Base-by-base conservation (phyloP, 2,888 invertebrate species). In the Euphydryas editha region DNA sequence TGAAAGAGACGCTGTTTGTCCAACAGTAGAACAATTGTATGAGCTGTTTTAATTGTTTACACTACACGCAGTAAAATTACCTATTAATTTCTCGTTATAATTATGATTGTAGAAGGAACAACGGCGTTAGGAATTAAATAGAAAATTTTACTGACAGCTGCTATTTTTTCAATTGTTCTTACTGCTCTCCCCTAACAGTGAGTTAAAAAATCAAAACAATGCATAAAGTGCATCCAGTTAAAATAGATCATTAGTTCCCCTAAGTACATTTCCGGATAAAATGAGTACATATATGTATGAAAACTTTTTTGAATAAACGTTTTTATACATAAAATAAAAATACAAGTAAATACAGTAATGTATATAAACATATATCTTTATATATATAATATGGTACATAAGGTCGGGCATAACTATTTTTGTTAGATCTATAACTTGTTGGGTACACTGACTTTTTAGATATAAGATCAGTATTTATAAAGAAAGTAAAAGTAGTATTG, bases 131-230 rank as follows among this genome's bases (percentile, higher is more conserved):
- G 21, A 24, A 24, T 24, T 24, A 51, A 51, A 51, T 51, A 51
- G 51, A 49, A 21, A n/a, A 51, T 51, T 51, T 51, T 6, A 24
- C 2, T 51, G 51, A 51, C 51, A 51, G 51, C 51, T 51, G 51
- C 24, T 30, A 18, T 30, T 51, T 51, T 15, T 21, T 51, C 24
- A 30, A 51, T 51, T 51, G 51, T 51, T 51, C 51, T 49, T 49
- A 49, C 20, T 49, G 5, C 30, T 2, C 51, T 51, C 51, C 51
- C 51, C 51, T 51, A n/a, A 24, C 24, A 30, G 24, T n/a, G 24
- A 24, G 24, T 13, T 51, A 8, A 24, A 5, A 51, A 15, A 51
- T 51, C 51, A 51, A 51, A 51, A 51, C 51, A 51, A 51, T 51
- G 51, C 51, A n/a, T 49, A 8, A 30, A 30, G 8, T 30, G 30